These are phyloP conservation scores for Nemoura dubitans DNA, from an alignment of 2,888 invertebrate species.

Conservation along the genomic window DNA sequence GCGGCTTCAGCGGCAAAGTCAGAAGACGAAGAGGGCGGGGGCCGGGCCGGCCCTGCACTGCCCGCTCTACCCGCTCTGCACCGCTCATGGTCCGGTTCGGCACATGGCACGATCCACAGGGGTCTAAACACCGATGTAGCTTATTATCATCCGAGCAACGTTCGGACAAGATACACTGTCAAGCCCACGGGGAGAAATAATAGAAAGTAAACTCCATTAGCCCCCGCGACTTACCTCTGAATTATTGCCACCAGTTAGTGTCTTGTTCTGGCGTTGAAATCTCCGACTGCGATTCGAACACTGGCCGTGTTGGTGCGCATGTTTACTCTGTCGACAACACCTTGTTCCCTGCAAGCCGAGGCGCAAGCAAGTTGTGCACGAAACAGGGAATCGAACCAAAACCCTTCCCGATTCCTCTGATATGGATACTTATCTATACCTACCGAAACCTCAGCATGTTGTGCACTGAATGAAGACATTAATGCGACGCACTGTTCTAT, in stretches of 20 bases:
- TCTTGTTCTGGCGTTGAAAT: constrained; percentile 45
- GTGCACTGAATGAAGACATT: too few species aligned
- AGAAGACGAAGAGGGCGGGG: constrained; percentile 1
- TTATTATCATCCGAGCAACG: constrained; percentile 43
- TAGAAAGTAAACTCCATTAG: constrained; percentile 48
- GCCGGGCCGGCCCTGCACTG: not conserved
- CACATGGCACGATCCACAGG: not conserved
- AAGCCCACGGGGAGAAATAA: constrained; percentile 45
- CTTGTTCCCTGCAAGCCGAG: not conserved
- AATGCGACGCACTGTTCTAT: too few species aligned
- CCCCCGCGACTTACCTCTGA: constrained; percentile 41
- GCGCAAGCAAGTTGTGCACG: too few species aligned
- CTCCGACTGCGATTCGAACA: constrained; percentile 1
- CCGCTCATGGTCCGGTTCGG: not conserved
- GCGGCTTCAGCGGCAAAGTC: not conserved
- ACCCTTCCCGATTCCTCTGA: too few species aligned
- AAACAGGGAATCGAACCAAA: too few species aligned
- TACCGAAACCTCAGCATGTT: too few species aligned
- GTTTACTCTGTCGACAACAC: constrained; percentile 17
- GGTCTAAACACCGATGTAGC: constrained; percentile 35
- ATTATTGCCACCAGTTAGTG: constrained; percentile 43
- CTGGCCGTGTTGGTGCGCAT: not conserved
- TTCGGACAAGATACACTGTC: constrained; percentile 40
- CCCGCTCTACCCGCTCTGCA: too few species aligned
- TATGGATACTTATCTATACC: too few species aligned